A percentile compares a stretch with the other conserved stretches of the same genome.
phyloP scores from a whole-genome alignment of 2,113 vertebrate genomes.

The Antechinus flavipes region DNA sequence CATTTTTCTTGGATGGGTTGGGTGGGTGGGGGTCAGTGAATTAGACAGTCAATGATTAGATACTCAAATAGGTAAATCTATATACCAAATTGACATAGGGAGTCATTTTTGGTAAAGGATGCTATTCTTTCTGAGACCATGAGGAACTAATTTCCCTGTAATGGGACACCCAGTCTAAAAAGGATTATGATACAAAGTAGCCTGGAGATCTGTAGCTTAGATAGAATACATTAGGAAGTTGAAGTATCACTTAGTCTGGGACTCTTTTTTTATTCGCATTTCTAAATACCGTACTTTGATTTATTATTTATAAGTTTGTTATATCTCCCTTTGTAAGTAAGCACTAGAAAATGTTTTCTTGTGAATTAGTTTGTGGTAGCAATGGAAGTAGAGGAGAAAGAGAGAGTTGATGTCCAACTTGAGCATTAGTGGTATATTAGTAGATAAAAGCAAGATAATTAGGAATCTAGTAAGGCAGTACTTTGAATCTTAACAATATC shows the following conservation, averaged over 20 bases:
- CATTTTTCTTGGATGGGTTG: neutral
- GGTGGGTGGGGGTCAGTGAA: neutral
- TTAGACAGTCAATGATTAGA: neutral
- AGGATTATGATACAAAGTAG: neutral
- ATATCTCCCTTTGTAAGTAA: neutral
- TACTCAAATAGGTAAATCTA: neutral
- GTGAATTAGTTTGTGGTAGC: neutral
- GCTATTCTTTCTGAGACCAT: neutral
- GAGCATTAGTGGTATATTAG: neutral
- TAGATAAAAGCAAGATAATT: neutral
- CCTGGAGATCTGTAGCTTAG: neutral
- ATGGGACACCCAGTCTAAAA: neutral
- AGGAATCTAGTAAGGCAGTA: neutral
- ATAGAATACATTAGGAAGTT: neutral
- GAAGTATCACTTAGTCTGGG: neutral
- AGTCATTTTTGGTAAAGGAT: neutral
- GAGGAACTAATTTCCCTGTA: neutral
- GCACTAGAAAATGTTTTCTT: neutral
- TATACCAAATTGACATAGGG: neutral
- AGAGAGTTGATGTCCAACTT: neutral
- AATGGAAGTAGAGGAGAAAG: neutral
- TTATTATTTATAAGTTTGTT: neutral
- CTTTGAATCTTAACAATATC: neutral
- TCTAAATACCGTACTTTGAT: neutral
- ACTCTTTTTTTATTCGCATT: neutral